Percentiles rank a stretch among this genome's conserved stretches.
phyloP scores from a whole-genome alignment of 1,140 invertebrate species.

The Araneus ventricosus region DNA sequence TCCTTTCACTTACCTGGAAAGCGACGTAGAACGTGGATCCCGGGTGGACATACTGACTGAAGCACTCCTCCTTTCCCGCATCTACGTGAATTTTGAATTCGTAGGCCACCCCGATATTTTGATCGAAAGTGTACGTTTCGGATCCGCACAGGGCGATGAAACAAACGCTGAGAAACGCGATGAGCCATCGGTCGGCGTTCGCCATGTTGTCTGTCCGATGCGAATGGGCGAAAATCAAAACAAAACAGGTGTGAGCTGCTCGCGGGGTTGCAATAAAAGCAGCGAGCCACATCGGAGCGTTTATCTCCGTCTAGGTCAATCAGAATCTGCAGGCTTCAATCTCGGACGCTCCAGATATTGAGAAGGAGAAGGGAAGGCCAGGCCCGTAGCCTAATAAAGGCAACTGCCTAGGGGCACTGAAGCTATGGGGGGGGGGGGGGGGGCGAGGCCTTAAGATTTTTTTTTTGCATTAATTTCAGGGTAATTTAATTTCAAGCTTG shows the following conservation, averaged over 20 bases:
- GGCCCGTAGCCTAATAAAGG: no score
- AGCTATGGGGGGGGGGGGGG: no score
- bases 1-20: conserved; percentile 86
- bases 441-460: no score
- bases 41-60: conserved; percentile 94
- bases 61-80: conserved; percentile 96
- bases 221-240: conserved; percentile 55
- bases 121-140: conserved; percentile 74
- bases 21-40: conserved; percentile 96
- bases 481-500: no score
- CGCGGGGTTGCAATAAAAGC: conserved; percentile 7
- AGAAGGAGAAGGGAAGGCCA: no score
- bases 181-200: conserved; percentile 1
- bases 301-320: not conserved
- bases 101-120: conserved; percentile 91
- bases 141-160: not conserved
- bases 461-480: no score
- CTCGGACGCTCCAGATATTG: no score
- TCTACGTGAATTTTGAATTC: conserved; percentile 97
- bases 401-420: no score
- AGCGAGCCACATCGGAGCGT: not conserved
- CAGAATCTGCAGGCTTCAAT: no score
- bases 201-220: conserved; percentile 56
- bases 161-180: conserved; percentile 3
- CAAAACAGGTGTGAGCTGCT: conserved; percentile 68